Conservation (phyloP, 2,113 vertebrate species). For the Sminthopsis crassicaudata region DNA sequence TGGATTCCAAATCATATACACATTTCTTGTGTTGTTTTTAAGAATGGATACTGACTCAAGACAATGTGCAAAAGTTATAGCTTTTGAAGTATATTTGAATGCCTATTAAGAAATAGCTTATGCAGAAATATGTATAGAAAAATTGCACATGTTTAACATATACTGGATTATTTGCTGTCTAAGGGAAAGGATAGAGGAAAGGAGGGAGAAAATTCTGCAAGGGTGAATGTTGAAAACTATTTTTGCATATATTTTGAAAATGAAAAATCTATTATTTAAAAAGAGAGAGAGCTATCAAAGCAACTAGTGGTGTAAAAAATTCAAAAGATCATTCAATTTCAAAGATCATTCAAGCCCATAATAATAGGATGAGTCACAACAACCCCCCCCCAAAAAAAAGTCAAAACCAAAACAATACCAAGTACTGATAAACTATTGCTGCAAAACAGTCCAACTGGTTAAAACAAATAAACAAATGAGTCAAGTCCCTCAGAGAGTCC, state of each 20-base stretch:
- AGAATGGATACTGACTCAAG: neutral
- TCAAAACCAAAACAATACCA: neutral
- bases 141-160: too few species aligned
- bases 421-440: neutral
- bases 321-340: neutral
- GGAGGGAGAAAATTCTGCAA: too few species aligned
- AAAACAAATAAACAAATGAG: neutral
- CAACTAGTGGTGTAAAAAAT: neutral
- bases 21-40: neutral
- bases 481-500: neutral
- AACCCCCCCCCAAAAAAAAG: neutral
- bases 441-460: neutral
- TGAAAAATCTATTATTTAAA: too few species aligned
- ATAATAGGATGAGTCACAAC: neutral
- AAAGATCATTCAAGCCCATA: neutral
- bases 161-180: too few species aligned
- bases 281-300: neutral
- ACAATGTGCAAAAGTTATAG: neutral
- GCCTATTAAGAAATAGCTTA: neutral
- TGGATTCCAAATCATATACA: neutral
- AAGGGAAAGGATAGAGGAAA: too few species aligned
- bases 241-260: too few species aligned
- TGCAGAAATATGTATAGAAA: too few species aligned
- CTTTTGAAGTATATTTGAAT: neutral
- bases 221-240: too few species aligned